These are phyloP conservation scores for Puntigrus tetrazona DNA, from an alignment of 2,113 vertebrate species.

Conservation along the genomic window DNA sequence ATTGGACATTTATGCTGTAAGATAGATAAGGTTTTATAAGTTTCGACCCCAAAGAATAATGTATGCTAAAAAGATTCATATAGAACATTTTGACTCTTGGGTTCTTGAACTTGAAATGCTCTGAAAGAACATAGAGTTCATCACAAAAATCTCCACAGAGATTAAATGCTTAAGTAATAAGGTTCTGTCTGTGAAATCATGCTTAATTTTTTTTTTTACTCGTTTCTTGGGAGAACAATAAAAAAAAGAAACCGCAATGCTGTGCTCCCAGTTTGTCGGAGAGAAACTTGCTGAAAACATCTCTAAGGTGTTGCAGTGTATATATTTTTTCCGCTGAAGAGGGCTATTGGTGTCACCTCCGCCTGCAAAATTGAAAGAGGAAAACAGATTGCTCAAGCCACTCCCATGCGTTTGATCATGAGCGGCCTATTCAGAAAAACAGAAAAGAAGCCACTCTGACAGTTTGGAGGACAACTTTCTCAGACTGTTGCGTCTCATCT, in stretches of 20 bases:
- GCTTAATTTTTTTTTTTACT: not conserved
- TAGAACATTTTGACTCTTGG: not conserved
- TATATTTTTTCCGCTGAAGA: not conserved
- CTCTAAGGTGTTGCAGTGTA: not conserved
- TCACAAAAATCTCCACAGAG: not conserved
- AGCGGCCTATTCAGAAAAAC: not conserved
- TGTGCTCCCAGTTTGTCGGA: not conserved
- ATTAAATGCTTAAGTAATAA: not conserved
- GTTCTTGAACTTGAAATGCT: not conserved
- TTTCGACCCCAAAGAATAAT: not conserved
- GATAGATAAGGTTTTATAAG: not conserved
- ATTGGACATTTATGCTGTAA: too few species aligned
- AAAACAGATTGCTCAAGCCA: conserved; percentile 26
- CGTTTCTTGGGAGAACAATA: not conserved
- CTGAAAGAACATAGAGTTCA: not conserved
- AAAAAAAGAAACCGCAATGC: not conserved
- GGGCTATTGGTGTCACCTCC: not conserved
- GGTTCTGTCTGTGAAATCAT: not conserved
- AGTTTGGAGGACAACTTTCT: conserved; percentile 31
- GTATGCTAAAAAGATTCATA: not conserved
- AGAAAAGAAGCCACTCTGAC: conserved; percentile 1
- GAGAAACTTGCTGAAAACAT: conserved; percentile 24
- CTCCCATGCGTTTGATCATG: conserved; percentile 13
- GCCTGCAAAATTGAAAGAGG: conserved; percentile 3
- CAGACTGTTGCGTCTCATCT: conserved; percentile 20